Evolutionary conservation across 2,113 vertebrate genomes (phyloP).

Genomic region (Mormoops blainvillei): DNA sequence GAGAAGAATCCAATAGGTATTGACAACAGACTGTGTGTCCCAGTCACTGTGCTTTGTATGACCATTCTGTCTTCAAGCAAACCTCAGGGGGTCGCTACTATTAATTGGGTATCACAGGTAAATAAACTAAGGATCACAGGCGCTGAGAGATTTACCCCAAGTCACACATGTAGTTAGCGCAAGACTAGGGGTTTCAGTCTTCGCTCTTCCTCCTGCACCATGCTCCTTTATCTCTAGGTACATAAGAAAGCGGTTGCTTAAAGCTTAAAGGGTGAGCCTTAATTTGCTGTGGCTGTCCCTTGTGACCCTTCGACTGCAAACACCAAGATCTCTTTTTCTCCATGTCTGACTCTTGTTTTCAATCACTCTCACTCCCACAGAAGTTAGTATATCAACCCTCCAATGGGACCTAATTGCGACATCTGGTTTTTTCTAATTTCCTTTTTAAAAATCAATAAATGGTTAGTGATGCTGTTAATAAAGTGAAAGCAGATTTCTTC

Average conservation of each 20-base stretch:
- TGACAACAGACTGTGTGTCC: neutral
- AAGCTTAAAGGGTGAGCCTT: neutral
- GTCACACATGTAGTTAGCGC: neutral
- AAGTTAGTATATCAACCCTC: neutral
- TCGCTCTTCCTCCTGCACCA: neutral
- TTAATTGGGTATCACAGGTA: neutral
- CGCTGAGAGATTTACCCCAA: neutral
- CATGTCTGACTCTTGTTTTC: neutral
- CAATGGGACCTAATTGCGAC: neutral
- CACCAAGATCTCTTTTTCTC: neutral
- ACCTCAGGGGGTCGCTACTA: fast-evolving
- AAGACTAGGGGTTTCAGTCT: neutral
- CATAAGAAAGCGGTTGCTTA: neutral
- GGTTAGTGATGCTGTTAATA: constrained; percentile 55
- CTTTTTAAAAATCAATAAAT: constrained; percentile 79
- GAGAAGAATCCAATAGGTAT: neutral
- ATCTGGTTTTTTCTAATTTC: constrained; percentile 72
- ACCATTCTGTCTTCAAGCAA: neutral
- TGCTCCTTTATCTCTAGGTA: neutral
- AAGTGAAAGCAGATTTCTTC: constrained; percentile 45
- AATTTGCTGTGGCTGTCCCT: neutral
- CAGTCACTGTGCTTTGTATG: neutral
- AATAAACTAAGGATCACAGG: neutral
- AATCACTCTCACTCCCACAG: neutral
- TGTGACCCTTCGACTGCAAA: neutral